A percentile compares a stretch with the other conserved stretches of the same genome.
phyloP scores from a whole-genome alignment of 2,113 vertebrate genomes.

The Oreochromis spilurus region DNA sequence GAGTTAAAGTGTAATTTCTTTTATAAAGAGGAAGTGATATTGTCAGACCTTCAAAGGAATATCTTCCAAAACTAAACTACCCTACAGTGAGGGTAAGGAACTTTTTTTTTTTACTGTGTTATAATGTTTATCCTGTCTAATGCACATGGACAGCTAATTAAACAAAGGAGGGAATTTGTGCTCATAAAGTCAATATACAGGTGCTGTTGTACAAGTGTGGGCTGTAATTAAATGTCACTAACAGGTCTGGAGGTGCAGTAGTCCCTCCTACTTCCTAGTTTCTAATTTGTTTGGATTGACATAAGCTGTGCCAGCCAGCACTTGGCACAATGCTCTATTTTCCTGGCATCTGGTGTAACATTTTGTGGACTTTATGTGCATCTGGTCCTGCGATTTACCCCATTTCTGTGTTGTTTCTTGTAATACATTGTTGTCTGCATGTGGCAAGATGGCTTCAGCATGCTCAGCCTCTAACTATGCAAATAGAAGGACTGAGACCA shows the following conservation, averaged over 20 bases:
- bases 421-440: background rate
- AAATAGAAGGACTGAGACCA: background rate
- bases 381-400: background rate
- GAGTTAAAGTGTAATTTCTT: background rate
- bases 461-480: background rate
- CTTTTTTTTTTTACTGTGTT: background rate
- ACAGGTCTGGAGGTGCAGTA: background rate
- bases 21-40: background rate
- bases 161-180: background rate
- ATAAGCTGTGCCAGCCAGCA: background rate
- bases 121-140: background rate
- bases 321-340: background rate
- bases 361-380: background rate
- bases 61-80: background rate
- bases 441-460: background rate
- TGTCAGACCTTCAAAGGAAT: background rate
- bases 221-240: background rate
- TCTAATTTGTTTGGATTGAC: background rate
- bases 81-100: background rate
- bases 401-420: background rate
- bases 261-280: background rate
- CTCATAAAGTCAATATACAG: background rate
- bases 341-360: background rate
- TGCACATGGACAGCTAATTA: background rate
- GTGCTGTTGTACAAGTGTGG: background rate